Evolutionary conservation across 2,113 vertebrate genomes (phyloP).

Genomic region (Istiophorus platypterus): DNA sequence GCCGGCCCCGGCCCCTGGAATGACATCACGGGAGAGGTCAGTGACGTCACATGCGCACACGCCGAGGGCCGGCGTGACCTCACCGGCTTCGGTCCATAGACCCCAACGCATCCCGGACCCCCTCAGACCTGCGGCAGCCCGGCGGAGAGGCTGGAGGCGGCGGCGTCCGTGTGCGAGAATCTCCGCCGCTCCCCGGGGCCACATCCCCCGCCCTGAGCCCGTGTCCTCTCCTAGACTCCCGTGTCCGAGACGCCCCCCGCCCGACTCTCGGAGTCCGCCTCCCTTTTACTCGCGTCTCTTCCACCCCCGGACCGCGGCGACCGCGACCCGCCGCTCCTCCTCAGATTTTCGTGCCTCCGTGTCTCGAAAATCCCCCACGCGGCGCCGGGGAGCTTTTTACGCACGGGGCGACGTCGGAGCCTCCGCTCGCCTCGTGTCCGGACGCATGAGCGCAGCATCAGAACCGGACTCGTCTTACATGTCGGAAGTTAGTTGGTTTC

Average conservation of each 20-base stretch:
- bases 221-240: no score
- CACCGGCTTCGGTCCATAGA: not conserved
- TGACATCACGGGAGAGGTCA: slow-evolving; percentile 38
- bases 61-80: not conserved
- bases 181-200: no score
- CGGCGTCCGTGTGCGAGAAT: not conserved
- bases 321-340: no score
- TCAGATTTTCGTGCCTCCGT: not conserved
- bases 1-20: slow-evolving; percentile 25
- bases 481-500: not conserved
- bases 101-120: not conserved
- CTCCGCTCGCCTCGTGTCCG: not conserved
- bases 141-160: not conserved
- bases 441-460: not conserved
- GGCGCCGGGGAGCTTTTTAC: slow-evolving; percentile 42
- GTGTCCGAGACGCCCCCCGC: not conserved
- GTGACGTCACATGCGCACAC: slow-evolving; percentile 23
- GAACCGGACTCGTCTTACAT: not conserved
- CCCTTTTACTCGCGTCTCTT: not conserved
- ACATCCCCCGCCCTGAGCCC: no score
- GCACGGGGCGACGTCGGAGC: slow-evolving; percentile 25
- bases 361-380: not conserved
- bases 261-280: not conserved
- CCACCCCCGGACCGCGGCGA: no score
- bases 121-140: not conserved